Percentiles rank a stretch among this genome's conserved stretches.
Conservation (phyloP, 1,140 invertebrate genomes). For the Vanessa tameamea region DNA sequence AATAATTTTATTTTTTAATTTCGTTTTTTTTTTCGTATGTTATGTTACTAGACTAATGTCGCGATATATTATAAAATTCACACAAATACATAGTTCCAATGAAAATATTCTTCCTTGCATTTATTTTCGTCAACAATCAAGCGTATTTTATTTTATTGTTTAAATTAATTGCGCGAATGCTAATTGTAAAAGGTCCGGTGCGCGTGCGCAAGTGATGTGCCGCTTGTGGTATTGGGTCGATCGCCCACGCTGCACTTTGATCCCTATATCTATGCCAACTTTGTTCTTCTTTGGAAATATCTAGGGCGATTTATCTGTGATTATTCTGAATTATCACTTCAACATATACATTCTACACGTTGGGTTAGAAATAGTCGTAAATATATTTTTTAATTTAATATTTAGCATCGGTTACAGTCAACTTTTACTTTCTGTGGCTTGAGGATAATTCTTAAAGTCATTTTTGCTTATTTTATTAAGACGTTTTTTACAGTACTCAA, state of each 20-base stretch:
- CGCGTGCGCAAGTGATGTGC: slow-evolving; percentile 60
- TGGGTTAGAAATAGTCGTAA: neutral
- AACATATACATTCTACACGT: neutral
- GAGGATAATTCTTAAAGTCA: slow-evolving; percentile 12
- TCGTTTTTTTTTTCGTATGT: slow-evolving; percentile 18
- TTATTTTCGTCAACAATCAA: slow-evolving; percentile 4
- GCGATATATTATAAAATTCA: neutral
- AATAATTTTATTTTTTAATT: slow-evolving; percentile 12
- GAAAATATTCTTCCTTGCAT: neutral
- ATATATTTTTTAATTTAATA: neutral
- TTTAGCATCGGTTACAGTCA: neutral
- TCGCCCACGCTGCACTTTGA: slow-evolving; percentile 78
- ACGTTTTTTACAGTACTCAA: slow-evolving; percentile 41
- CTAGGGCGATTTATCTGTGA: slow-evolving; percentile 55
- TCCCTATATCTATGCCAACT: slow-evolving; percentile 78
- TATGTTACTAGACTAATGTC: slow-evolving; percentile 3
- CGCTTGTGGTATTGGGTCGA: slow-evolving; percentile 74
- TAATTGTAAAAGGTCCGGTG: slow-evolving; percentile 60
- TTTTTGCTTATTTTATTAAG: slow-evolving; percentile 36
- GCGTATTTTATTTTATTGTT: slow-evolving; percentile 15
- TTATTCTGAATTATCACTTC: slow-evolving; percentile 28
- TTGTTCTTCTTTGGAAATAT: slow-evolving; percentile 73
- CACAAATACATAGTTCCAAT: neutral
- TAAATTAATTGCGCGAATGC: slow-evolving; percentile 53
- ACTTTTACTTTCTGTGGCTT: slow-evolving; percentile 23